Evolutionary conservation across 2,797 vertebrate genomes (phyloP).

Genomic region (Simalia tracyae): DNA sequence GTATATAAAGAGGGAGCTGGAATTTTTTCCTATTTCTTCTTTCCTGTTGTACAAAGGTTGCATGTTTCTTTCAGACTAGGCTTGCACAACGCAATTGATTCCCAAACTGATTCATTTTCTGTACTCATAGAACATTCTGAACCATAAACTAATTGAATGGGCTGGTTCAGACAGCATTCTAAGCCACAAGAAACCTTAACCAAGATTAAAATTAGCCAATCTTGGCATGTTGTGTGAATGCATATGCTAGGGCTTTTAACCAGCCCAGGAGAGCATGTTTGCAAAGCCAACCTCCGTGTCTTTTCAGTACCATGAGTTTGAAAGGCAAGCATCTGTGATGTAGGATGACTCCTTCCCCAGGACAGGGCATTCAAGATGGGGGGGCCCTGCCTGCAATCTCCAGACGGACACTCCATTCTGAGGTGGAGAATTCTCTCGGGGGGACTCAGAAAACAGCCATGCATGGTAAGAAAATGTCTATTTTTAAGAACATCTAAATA

Average conservation of each 20-base stretch:
- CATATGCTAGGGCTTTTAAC: neutral
- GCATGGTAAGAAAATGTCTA: neutral
- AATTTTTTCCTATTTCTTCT: neutral
- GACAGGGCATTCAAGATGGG: neutral
- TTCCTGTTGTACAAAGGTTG: neutral
- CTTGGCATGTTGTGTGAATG: neutral
- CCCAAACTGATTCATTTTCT: neutral
- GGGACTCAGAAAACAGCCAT: neutral
- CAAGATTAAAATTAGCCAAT: too few relatives aligned
- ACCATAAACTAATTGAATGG: neutral
- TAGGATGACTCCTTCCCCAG: neutral
- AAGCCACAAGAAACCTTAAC: neutral
- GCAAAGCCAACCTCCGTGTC: neutral
- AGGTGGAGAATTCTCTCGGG: neutral
- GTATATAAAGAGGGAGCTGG: neutral
- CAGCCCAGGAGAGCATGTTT: neutral
- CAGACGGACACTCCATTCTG: neutral
- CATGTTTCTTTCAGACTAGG: neutral
- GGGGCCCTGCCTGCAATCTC: neutral
- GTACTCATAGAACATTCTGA: neutral
- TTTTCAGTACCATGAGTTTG: neutral
- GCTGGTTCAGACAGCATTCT: neutral
- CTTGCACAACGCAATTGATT: neutral
- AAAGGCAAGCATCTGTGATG: neutral
- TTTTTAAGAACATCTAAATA: slow-evolving; percentile 22